These are phyloP conservation scores for Triops cancriformis DNA, from an alignment of 1,140 invertebrate genomes.

Conservation along the genomic window DNA sequence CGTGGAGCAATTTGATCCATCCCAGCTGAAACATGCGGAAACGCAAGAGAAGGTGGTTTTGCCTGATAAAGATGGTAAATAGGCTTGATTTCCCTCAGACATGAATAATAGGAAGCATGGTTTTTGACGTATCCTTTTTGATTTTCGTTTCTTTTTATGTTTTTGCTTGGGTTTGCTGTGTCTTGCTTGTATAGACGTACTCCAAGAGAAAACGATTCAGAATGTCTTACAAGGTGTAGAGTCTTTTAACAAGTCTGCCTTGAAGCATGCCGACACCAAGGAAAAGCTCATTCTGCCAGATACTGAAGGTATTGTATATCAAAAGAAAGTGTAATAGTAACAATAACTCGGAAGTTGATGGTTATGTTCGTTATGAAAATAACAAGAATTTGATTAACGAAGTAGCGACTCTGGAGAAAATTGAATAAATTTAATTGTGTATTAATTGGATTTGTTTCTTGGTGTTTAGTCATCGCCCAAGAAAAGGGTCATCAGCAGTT, in stretches of 20 bases:
- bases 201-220: constrained; percentile 38
- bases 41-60: constrained; percentile 88
- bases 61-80: constrained; percentile 85
- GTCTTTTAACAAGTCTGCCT: constrained; percentile 35
- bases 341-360: too few relatives aligned
- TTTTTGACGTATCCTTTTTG: neutral
- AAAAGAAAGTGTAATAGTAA: too few relatives aligned
- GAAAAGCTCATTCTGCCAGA: constrained; percentile 34
- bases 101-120: neutral
- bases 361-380: too few relatives aligned
- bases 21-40: constrained; percentile 79
- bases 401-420: neutral
- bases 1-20: constrained; percentile 72
- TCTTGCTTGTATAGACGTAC: constrained; percentile 33
- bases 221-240: constrained; percentile 37
- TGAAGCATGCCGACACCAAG: constrained; percentile 34
- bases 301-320: constrained; percentile 31
- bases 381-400: too few relatives aligned
- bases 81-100: neutral
- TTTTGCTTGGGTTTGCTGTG: constrained; percentile 25
- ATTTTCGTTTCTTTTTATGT: constrained; percentile 14
- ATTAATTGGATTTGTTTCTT: neutral
- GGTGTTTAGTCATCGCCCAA: constrained; percentile 34
- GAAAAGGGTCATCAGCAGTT: constrained; percentile 79
- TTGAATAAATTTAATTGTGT: neutral